Conservation (phyloP, 2,888 invertebrate species). For the Apoderus coryli region DNA sequence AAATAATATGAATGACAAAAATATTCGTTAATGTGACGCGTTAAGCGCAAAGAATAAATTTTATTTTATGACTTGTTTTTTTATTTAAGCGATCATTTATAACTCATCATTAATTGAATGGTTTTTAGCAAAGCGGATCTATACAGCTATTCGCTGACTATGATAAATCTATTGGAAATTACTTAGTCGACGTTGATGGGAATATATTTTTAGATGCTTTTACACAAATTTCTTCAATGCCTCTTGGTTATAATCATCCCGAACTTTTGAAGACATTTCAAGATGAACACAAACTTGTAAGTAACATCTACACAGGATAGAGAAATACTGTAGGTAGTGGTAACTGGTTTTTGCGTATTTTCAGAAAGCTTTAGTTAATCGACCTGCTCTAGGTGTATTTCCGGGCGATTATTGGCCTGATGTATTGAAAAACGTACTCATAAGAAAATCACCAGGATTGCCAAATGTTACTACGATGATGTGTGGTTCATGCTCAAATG, state of each 20-base stretch:
- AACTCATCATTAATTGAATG: too few species aligned
- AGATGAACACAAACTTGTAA: conserved; percentile 22
- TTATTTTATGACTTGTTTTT: too few species aligned
- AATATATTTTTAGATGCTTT: conserved; percentile 82
- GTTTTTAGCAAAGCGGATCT: conserved; percentile 58
- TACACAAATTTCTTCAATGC: conserved; percentile 84
- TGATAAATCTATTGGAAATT: conserved; percentile 84
- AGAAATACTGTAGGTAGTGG: conserved; percentile 5
- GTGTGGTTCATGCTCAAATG: conserved; percentile 95
- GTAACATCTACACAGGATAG: conserved; percentile 4
- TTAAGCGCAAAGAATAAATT: too few species aligned
- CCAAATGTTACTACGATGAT: conserved; percentile 85
- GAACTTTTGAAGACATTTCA: conserved; percentile 56
- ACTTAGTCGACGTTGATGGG: conserved; percentile 89
- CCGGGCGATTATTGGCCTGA: conserved; percentile 81
- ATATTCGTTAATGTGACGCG: too few species aligned
- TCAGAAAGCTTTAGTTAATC: conserved; percentile 69
- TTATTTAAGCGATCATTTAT: too few species aligned
- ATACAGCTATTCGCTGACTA: conserved; percentile 89
- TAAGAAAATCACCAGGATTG: conserved; percentile 50
- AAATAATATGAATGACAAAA: too few species aligned
- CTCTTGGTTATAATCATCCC: conserved; percentile 91
- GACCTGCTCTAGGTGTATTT: conserved; percentile 89
- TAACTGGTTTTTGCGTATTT: too few species aligned
- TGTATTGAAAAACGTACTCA: conserved; percentile 55